These are phyloP conservation scores for Penaeus indicus DNA, from an alignment of 1,140 invertebrate species.

Conservation along the genomic window DNA sequence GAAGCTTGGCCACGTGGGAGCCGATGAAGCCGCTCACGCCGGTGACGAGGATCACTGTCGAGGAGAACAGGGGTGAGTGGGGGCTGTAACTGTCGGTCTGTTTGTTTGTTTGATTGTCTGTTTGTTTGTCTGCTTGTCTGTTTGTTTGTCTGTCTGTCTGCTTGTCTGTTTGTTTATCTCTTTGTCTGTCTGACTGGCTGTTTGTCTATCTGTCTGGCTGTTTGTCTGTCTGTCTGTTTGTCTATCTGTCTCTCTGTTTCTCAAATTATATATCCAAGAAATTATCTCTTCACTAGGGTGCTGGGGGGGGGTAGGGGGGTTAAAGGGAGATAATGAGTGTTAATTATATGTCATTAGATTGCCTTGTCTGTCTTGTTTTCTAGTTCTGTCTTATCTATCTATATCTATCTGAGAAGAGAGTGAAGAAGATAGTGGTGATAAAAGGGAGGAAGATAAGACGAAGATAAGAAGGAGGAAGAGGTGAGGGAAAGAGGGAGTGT, in stretches of 20 bases:
- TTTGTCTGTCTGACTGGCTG: not conserved
- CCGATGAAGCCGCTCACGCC: constrained; percentile 76
- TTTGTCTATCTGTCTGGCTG: not conserved
- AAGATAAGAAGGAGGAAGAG: not conserved
- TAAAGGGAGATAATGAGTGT: too few relatives aligned
- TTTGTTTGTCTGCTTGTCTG: not conserved
- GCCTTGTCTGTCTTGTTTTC: too few relatives aligned
- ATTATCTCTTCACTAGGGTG: too few relatives aligned
- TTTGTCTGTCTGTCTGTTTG: not conserved
- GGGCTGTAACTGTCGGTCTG: not conserved
- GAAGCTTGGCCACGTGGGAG: constrained; percentile 73
- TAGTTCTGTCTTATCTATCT: not conserved
- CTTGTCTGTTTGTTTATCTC: not conserved
- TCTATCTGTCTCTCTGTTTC: not conserved
- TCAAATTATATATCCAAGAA: too few relatives aligned
- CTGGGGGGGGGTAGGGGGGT: too few relatives aligned
- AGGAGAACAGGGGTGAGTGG: not conserved
- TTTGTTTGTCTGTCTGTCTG: not conserved
- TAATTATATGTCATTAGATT: too few relatives aligned
- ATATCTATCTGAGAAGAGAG: not conserved
- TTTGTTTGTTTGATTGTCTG: not conserved
- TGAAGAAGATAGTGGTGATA: not conserved
- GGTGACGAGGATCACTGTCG: constrained; percentile 73
- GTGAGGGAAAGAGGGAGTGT: not conserved
- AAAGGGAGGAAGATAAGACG: not conserved